Evolutionary conservation across 2,113 vertebrate species (phyloP), one percentile per base, ranked within the genome.

Genomic region (Columbina picui): DNA sequence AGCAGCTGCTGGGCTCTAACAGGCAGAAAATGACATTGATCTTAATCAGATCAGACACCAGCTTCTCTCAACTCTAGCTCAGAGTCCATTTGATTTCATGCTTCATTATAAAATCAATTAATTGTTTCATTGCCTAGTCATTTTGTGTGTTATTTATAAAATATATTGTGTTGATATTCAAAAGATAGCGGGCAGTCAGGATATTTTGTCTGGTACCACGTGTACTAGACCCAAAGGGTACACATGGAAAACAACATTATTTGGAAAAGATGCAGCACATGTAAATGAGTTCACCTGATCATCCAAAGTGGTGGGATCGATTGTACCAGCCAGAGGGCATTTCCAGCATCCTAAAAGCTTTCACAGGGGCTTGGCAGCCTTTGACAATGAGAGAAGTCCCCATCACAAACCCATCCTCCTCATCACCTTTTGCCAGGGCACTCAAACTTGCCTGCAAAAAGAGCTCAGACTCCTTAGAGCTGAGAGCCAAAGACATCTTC

Each of bases 101-200:
- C 65, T 94, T 95, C 92, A 76, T 94, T 96, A 96, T 83, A 92
- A 93, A 96, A 95, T 95, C 94, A 90, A 95, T 97, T 91, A 91
- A 80, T 95, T 88, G 76, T 80, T 95, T 94, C 87, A 75, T 93
- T 84, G 82, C 80, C 84, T 84, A 81, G 65, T 75, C 60, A 90
- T 76, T 93, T 87, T 79, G 57, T 36, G 22, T 36, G 36, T 47
- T 91, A 61, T 80, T 94, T 94, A 84, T 50, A 64, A 53, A 82
- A 26, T 5, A 38, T 15, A 59, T 13, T 63, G 21, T 67, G 29
- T 21, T 83, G 18, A 23, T 70, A 87, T 59, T 64, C 45, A 80
- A 69, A 63, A 60, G 25, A 22, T 1, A 57, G 29, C 21, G 76
- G 57, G 17, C 53, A 65, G 13, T 10, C 55, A 38, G 27, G 12